Conservation (phyloP, 1,140 invertebrate genomes). For the Pogonomyrmex barbatus region DNA sequence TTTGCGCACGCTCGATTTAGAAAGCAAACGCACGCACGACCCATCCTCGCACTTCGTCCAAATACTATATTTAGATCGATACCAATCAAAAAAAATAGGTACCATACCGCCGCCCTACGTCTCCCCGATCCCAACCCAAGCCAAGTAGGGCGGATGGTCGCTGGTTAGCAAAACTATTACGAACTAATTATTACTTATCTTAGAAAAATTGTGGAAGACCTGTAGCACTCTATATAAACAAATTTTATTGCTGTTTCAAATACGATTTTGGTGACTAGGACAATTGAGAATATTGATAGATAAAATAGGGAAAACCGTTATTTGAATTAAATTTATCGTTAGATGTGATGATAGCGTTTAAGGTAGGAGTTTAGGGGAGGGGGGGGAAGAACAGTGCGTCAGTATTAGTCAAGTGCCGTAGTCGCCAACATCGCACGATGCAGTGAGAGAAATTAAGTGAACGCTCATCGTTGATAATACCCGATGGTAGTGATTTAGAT, state of each 20-base stretch:
- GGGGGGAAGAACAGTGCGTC: constrained; percentile 31
- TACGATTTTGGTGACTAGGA: constrained; percentile 72
- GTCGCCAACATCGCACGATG: constrained; percentile 67
- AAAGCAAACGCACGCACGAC: constrained; percentile 81
- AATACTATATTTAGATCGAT: constrained; percentile 82
- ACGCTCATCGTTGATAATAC: constrained; percentile 73
- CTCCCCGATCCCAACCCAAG: constrained; percentile 61
- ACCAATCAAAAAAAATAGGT: constrained; percentile 79
- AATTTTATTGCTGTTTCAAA: constrained; percentile 71
- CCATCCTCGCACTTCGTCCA: constrained; percentile 83
- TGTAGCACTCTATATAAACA: constrained; percentile 77
- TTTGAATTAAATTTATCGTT: constrained; percentile 78
- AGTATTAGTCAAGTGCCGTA: constrained; percentile 70
- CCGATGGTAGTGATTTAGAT: constrained; percentile 72
- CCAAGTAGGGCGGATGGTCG: constrained; percentile 67
- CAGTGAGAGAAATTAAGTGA: constrained; percentile 62
- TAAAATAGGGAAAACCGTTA: constrained; percentile 66
- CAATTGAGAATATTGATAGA: constrained; percentile 74
- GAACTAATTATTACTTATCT: constrained; percentile 72
- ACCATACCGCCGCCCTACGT: constrained; percentile 67
- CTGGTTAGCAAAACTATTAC: constrained; percentile 74
- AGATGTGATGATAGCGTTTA: constrained; percentile 75
- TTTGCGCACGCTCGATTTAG: constrained; percentile 75
- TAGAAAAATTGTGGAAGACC: constrained; percentile 79
- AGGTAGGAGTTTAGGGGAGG: constrained; percentile 63